Percentiles rank a stretch among this genome's conserved stretches.
phyloP scores from a whole-genome alignment of 2,888 invertebrate genomes.

The Epinotia bilunana region DNA sequence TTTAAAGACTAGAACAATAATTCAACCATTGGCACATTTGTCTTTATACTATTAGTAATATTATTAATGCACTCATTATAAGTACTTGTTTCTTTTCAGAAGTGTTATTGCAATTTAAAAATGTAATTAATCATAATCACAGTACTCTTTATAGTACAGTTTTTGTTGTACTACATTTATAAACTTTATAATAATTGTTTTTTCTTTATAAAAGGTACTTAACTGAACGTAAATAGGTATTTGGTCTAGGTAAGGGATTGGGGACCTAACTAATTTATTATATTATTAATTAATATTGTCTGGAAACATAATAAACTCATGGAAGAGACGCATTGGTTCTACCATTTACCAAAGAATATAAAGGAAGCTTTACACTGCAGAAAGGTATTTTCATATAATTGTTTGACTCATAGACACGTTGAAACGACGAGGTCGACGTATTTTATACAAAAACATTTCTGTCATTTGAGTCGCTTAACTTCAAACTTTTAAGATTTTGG shows the following conservation, averaged over 20 bases:
- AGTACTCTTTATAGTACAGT: not conserved
- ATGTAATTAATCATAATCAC: not conserved
- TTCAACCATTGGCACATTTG: not conserved
- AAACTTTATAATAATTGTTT: not conserved
- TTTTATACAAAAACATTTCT: not conserved
- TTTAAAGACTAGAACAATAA: not conserved
- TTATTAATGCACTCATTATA: not conserved
- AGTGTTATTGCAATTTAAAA: not conserved
- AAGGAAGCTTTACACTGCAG: conserved; percentile 9
- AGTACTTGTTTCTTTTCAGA: not conserved
- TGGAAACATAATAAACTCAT: not conserved
- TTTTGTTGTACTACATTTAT: not conserved
- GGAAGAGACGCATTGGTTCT: not conserved
- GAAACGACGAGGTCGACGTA: not conserved
- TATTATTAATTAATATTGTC: not conserved
- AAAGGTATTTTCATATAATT: not conserved
- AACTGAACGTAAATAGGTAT: conserved; percentile 2
- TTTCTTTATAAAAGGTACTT: conserved; percentile 6
- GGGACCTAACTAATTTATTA: conserved; percentile 18
- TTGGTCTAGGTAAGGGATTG: not conserved
- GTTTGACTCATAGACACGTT: not conserved
- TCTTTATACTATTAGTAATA: not conserved
- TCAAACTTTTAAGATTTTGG: too few relatives aligned
- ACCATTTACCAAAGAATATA: conserved; percentile 19
- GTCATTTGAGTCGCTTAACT: not conserved